phyloP scores from a whole-genome alignment of 2,888 invertebrate genomes.

The Cyclophora albipunctata region DNA sequence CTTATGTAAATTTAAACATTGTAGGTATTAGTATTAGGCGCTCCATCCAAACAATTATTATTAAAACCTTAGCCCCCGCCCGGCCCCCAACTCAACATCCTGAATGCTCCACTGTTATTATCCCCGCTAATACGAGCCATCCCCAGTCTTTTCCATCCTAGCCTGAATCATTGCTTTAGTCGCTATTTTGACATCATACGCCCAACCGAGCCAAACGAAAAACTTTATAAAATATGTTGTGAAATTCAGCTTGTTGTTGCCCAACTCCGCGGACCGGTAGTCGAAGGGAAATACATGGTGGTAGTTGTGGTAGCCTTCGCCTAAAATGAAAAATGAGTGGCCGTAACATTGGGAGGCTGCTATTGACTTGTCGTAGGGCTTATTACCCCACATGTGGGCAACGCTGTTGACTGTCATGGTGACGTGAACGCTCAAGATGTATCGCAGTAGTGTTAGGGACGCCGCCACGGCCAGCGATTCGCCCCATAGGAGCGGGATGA shows the following conservation, averaged over 20 bases:
- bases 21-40: too few species aligned
- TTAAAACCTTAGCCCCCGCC: too few species aligned
- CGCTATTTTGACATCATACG: conserved; percentile 16
- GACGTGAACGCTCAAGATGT: conserved; percentile 1
- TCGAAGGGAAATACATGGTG: conserved; percentile 43
- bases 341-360: conserved; percentile 23
- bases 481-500: conserved; percentile 6
- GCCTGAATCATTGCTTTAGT: conserved; percentile 5
- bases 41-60: too few species aligned
- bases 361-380: conserved; percentile 52
- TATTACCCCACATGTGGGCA: conserved; percentile 69
- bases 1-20: too few species aligned
- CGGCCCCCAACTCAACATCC: too few species aligned
- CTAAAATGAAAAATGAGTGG: conserved; percentile 20
- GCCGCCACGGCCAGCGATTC: conserved; percentile 10
- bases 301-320: conserved; percentile 44
- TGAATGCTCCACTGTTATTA: too few species aligned
- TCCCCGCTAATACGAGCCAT: too few species aligned
- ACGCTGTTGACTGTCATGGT: conserved; percentile 77
- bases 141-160: conserved; percentile 4
- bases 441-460: conserved; percentile 10
- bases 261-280: conserved; percentile 33
- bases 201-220: conserved; percentile 19
- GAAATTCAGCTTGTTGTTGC: conserved; percentile 19
- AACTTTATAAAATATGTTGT: conserved; percentile 21